Base-by-base conservation (phyloP, 1,140 invertebrate genomes). In the Drosophila melanica region DNA sequence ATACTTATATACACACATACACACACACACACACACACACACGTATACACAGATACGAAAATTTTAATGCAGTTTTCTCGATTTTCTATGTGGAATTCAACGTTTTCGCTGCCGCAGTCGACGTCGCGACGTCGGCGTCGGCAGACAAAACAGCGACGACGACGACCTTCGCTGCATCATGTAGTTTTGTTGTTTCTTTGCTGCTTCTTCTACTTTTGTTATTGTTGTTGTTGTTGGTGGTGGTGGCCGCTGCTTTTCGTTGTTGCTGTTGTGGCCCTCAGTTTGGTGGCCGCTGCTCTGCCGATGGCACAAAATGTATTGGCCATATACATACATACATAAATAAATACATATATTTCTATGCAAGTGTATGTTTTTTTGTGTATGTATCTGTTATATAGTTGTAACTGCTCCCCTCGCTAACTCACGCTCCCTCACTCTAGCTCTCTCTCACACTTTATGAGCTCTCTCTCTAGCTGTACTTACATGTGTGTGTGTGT, bases 41-140 rank as follows among this genome's bases (percentile, higher is more conserved):
- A 50, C 11, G 30, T 4, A 64, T 2, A 41, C 59, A 59, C 47
- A 73, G 59, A 79, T 70, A 81, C 74, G 67, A 86, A 87, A 86
- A 86, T 81, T 72, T 72, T 86, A 76, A 86, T 86, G 82, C 82
- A 86, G 67, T 86, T 86, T 87, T 87, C 75, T 82, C 68, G 65
- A 86, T 87, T 87, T 86, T 81, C 82, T 79, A 87, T 79, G 75
- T 79, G 76, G 75, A 86, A 81, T 79, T 76, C 48, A 81, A 39
- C 70, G 47, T 57, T 60, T 39, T 39, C 42, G 42, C 59, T 66
- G 70, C 27, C 35, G 64, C 50, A 35, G 72, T 42, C 41, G 12
- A 18, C 71, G 67, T 68, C 30, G 11, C 39, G 44, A 54, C 60
- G 51, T 20, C 45, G 9, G 39, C 41, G 53, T 68, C 64, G 18